Evolutionary conservation across 2,113 vertebrate genomes (phyloP).

Genomic region (Casuarius casuarius): DNA sequence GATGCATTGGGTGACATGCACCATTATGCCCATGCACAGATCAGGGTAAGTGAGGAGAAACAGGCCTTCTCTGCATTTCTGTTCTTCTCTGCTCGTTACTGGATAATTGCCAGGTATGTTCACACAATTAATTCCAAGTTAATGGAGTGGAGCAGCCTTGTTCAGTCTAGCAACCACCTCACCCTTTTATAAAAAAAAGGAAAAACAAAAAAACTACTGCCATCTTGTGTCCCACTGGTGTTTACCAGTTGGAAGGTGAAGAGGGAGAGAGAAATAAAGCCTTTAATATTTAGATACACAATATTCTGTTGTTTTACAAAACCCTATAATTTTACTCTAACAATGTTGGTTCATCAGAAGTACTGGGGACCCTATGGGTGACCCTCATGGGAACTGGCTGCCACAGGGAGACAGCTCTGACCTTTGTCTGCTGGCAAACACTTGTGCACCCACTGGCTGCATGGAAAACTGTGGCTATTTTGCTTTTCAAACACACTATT

Average conservation of each 20-base stretch:
- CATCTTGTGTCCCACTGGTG: constrained; percentile 7
- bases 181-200: not conserved
- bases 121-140: constrained; percentile 6
- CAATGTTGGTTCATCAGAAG: not conserved
- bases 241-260: not conserved
- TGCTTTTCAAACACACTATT: not conserved
- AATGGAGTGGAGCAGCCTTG: not conserved
- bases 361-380: not conserved
- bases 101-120: constrained; percentile 55
- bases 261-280: not conserved
- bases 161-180: not conserved
- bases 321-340: not conserved
- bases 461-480: not conserved
- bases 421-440: not conserved
- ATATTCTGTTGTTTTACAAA: not conserved
- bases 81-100: constrained; percentile 24
- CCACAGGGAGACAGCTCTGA: not conserved
- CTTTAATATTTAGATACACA: not conserved
- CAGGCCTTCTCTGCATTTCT: constrained; percentile 51
- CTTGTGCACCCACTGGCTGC: not conserved
- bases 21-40: constrained; percentile 34
- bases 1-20: constrained; percentile 13
- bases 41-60: constrained; percentile 45
- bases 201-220: constrained; percentile 19
- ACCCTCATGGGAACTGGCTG: not conserved